Evolutionary conservation across 1,140 invertebrate species (phyloP), one percentile per base, ranked within the genome.

Genomic region (Amphibalanus amphitrite): DNA sequence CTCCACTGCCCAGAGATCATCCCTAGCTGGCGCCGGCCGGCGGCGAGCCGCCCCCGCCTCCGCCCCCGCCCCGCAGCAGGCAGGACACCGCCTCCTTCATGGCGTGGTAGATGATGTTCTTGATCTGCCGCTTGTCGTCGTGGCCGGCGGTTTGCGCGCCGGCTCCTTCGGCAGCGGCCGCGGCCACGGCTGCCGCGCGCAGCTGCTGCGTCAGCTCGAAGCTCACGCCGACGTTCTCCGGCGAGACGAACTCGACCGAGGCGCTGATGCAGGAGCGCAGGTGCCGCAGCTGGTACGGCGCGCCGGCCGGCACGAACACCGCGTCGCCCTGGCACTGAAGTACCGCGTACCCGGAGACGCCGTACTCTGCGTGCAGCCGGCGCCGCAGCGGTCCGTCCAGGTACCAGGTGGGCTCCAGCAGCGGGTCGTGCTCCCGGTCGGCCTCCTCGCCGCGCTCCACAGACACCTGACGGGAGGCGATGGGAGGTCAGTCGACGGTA

Each of bases 161-260:
- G 97, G 93, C 69, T 90, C 91, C 73, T 94, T 90, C 0, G 93
- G 94, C 28, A 98, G 83, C 59, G 90, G 87, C 1, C 94, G 86
- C 81, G 97, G 97, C 82, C 97, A 93, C 67, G 67, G 67, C 28
- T 3, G 28, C 67, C 3, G 28, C 67, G 67, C 28, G 29, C 67
- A 68, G 28, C 15, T 85, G 82, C 79, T 97, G 91, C 3, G 93
- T 97, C 71, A 97, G 82, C 77, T 93, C 90, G 82, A 97, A 95
- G 82, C 95, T 97, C 77, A 96, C 92, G 23, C 90, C 90, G 3
- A 97, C 88, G 78, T 97, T 95, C 81, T 98, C 95, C 0, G 95
- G 95, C 6, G 94, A 97, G 0, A 98, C 95, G 85, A 97, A 98
- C 81, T 98, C 95, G 79, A 96, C 93, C 0, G 95, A 94, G n/a